phyloP scores from a whole-genome alignment of 1,140 invertebrate species.

The Cotesia vestalis region DNA sequence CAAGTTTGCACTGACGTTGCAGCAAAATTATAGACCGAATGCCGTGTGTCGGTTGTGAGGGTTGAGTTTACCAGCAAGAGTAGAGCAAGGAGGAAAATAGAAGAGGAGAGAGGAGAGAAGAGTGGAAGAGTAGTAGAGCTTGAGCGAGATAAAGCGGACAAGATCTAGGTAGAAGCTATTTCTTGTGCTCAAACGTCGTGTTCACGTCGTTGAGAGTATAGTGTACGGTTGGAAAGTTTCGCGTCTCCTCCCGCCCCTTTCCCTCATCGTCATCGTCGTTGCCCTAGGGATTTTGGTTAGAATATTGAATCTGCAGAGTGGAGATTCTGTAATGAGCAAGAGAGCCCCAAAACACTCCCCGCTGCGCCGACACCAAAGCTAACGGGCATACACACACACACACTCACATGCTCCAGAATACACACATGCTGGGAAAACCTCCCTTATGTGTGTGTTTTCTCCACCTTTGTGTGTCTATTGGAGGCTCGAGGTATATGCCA shows the following conservation, averaged over 20 bases:
- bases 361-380: constrained; percentile 41
- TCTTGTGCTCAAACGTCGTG: constrained; percentile 46
- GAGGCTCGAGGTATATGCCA: neutral
- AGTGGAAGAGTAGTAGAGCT: neutral
- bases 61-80: constrained; percentile 2
- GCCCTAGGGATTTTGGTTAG: constrained; percentile 66
- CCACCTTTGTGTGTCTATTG: neutral
- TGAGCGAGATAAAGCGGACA: constrained; percentile 6
- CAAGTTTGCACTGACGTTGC: constrained; percentile 52
- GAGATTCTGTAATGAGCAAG: constrained; percentile 62
- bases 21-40: constrained; percentile 56
- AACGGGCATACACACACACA: constrained; percentile 26
- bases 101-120: neutral
- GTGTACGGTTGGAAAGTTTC: constrained; percentile 58
- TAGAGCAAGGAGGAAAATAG: neutral
- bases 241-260: constrained; percentile 37
- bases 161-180: constrained; percentile 24
- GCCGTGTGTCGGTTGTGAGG: constrained; percentile 32
- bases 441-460: neutral
- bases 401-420: neutral
- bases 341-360: constrained; percentile 30
- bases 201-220: constrained; percentile 31
- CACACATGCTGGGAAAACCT: neutral
- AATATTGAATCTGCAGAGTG: constrained; percentile 65
- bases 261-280: constrained; percentile 11